A percentile compares a stretch with the other conserved stretches of the same genome.
These are phyloP conservation scores for Drosophila paulistorum DNA, from an alignment of 1,140 invertebrate species.

Conservation along the genomic window DNA sequence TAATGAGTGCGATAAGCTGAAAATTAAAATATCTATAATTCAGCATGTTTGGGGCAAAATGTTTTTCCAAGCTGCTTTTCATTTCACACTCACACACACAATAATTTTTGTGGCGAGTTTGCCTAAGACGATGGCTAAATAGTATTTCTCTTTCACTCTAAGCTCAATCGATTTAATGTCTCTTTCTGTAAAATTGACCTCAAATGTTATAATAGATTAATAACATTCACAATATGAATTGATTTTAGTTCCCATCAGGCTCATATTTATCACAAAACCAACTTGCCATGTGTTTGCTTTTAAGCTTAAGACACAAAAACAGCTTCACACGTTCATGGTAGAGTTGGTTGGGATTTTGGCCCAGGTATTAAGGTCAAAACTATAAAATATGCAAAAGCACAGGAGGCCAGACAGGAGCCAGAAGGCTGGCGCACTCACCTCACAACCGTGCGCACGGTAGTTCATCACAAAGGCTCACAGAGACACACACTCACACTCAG, in stretches of 20 bases:
- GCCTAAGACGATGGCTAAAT: background rate
- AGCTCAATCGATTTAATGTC: background rate
- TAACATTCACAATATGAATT: background rate
- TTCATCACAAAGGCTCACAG: slow-evolving; percentile 56
- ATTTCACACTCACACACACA: slow-evolving; percentile 5
- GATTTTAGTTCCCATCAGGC: slow-evolving; percentile 3
- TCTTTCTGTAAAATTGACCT: background rate
- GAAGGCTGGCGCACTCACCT: slow-evolving; percentile 31
- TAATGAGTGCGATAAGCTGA: slow-evolving; percentile 77
- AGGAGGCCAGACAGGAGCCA: slow-evolving; percentile 32
- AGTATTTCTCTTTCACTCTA: slow-evolving; percentile 3
- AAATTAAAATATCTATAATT: slow-evolving; percentile 80
- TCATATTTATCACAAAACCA: slow-evolving; percentile 11
- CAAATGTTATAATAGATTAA: slow-evolving; percentile 24
- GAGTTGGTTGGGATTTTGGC: slow-evolving; percentile 29
- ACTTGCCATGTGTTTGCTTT: slow-evolving; percentile 50
- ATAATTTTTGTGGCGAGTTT: slow-evolving; percentile 46
- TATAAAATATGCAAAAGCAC: slow-evolving; percentile 75
- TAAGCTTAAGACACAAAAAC: slow-evolving; percentile 70
- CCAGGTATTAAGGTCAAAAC: slow-evolving; percentile 74
- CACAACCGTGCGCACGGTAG: slow-evolving; percentile 25
- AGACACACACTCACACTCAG: slow-evolving; percentile 8
- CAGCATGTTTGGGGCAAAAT: slow-evolving; percentile 56
- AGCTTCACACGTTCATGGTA: slow-evolving; percentile 62
- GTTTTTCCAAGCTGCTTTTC: slow-evolving; percentile 23